Conservation (phyloP, 92 coral and sea anemone genomes). For the Ricordea florida region DNA sequence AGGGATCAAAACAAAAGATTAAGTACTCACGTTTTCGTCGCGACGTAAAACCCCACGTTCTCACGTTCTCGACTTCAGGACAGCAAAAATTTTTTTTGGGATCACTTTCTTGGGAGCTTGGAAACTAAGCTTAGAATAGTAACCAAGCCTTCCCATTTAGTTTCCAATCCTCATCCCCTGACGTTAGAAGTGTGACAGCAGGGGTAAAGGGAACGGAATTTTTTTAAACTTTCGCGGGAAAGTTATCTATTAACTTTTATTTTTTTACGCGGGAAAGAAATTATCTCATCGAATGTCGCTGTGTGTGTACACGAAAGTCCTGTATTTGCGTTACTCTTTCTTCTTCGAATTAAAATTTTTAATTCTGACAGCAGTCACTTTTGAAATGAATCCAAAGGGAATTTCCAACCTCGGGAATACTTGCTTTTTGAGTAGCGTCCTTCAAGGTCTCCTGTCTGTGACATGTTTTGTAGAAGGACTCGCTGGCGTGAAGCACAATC, state of each 20-base stretch:
- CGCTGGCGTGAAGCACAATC: background rate
- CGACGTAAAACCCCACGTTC: too few relatives aligned
- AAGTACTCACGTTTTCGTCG: too few relatives aligned
- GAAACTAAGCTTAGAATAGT: background rate
- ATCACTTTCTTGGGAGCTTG: background rate
- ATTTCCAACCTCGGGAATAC: background rate
- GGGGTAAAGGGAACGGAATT: background rate
- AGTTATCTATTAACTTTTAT: too few relatives aligned
- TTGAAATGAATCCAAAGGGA: background rate
- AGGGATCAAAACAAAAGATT: too few relatives aligned
- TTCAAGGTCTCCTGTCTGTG: background rate
- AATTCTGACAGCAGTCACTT: background rate
- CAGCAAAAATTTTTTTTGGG: slow-evolving; percentile 20
- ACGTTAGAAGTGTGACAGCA: background rate
- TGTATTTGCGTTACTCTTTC: background rate
- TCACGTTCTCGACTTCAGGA: too few relatives aligned
- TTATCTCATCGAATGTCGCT: too few relatives aligned
- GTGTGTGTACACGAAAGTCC: too few relatives aligned
- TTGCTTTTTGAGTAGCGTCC: slow-evolving; percentile 8
- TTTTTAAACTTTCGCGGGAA: background rate
- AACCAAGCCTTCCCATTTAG: background rate
- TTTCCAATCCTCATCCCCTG: background rate
- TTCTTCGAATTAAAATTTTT: too few relatives aligned
- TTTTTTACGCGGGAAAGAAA: too few relatives aligned
- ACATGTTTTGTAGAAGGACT: background rate